A percentile compares a stretch with the other conserved stretches of the same genome.
These are phyloP conservation scores for Conus canariensis DNA, from an alignment of 2,888 invertebrate species.

Conservation along the genomic window DNA sequence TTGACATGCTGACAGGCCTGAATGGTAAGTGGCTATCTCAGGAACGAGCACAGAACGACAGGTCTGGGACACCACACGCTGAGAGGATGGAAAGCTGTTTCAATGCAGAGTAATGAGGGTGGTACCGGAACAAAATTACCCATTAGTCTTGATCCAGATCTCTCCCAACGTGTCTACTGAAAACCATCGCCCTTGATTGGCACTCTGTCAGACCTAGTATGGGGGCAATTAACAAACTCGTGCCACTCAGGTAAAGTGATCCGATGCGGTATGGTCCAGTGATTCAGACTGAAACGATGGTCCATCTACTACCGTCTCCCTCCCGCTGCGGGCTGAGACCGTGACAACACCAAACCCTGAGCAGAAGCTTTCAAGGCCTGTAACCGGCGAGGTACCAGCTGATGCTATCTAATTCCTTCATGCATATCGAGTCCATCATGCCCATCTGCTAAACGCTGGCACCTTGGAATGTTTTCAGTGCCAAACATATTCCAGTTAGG, in stretches of 20 bases:
- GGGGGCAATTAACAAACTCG: neutral
- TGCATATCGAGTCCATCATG: neutral
- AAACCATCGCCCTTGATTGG: neutral
- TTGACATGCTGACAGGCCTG: neutral
- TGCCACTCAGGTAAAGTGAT: neutral
- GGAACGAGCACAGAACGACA: neutral
- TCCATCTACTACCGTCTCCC: neutral
- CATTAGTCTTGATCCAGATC: neutral
- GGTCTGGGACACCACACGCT: neutral
- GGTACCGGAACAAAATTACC: neutral
- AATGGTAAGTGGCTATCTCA: neutral
- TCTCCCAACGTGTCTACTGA: neutral
- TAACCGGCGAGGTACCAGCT: neutral
- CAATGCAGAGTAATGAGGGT: neutral
- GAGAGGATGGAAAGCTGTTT: neutral
- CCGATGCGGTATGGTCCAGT: constrained; percentile 2
- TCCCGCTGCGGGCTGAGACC: neutral
- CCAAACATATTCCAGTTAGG: neutral
- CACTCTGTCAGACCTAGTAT: neutral
- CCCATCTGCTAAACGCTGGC: constrained; percentile 4
- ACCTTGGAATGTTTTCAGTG: neutral
- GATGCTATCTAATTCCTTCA: neutral
- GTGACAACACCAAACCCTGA: neutral
- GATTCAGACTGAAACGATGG: neutral
- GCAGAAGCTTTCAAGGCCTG: neutral